A percentile compares a stretch with the other conserved stretches of the same genome.
These are phyloP conservation scores for Ennomos fuscantarius DNA, from an alignment of 2,888 invertebrate genomes.

Conservation along the genomic window DNA sequence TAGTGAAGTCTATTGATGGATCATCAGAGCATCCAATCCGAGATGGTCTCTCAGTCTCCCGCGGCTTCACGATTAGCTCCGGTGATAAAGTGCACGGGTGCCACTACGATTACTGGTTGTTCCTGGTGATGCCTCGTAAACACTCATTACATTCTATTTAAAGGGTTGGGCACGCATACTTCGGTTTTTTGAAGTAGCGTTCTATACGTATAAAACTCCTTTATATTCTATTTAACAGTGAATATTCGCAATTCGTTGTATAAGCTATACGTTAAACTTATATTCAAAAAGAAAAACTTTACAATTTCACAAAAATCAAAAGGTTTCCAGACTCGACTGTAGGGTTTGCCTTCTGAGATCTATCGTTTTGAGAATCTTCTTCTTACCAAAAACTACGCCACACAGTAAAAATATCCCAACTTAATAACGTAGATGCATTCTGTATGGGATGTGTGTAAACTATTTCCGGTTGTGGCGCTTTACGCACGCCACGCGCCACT, in stretches of 20 bases:
- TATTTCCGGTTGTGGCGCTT: slow-evolving; percentile 24
- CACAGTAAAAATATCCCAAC: neutral
- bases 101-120: slow-evolving; percentile 68
- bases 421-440: neutral
- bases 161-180: slow-evolving; percentile 12
- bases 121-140: slow-evolving; percentile 44
- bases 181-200: neutral
- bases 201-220: too few species aligned
- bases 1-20: slow-evolving; percentile 55
- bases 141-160: slow-evolving; percentile 65
- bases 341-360: too few species aligned
- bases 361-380: too few species aligned
- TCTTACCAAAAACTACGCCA: too few species aligned
- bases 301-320: too few species aligned
- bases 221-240: too few species aligned
- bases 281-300: too few species aligned
- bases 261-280: too few species aligned
- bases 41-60: slow-evolving; percentile 40
- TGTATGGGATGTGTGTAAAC: slow-evolving; percentile 24
- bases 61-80: slow-evolving; percentile 60
- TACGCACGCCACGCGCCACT: slow-evolving; percentile 35
- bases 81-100: slow-evolving; percentile 82
- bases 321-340: too few species aligned
- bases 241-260: too few species aligned
- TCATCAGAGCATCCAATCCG: slow-evolving; percentile 55